phyloP scores from a whole-genome alignment of 2,797 vertebrate genomes.

The Rhinella marina region DNA sequence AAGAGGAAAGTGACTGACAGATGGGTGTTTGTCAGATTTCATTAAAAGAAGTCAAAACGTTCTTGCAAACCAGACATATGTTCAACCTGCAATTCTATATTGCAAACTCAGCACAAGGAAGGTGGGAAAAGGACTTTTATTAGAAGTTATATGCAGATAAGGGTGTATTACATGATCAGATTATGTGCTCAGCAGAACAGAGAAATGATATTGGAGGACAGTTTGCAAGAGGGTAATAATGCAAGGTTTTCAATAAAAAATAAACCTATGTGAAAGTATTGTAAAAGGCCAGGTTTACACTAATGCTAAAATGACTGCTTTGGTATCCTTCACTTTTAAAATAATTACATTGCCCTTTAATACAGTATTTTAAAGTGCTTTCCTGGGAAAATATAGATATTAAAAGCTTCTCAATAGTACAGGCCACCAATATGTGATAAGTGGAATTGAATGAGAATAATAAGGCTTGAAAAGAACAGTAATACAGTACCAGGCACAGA shows the following conservation, averaged over 20 bases:
- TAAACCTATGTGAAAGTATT: not conserved
- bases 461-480: no score
- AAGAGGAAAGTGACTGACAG: conserved; percentile 18
- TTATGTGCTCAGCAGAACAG: not conserved
- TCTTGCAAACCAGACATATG: not conserved
- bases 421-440: no score
- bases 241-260: not conserved
- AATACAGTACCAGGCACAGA: no score
- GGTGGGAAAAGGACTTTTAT: not conserved
- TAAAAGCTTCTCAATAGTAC: no score
- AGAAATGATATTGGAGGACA: not conserved
- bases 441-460: no score
- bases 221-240: not conserved
- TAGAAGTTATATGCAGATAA: not conserved
- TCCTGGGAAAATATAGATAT: not conserved
- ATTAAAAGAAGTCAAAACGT: not conserved
- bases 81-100: not conserved
- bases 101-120: not conserved
- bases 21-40: not conserved
- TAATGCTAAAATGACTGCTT: not conserved
- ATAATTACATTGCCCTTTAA: not conserved
- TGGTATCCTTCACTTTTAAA: not conserved
- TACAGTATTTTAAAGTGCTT: no score
- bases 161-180: not conserved
- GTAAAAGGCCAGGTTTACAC: not conserved